Conservation (phyloP, 2,797 vertebrate genomes). For the Coccyzus lansbergi region DNA sequence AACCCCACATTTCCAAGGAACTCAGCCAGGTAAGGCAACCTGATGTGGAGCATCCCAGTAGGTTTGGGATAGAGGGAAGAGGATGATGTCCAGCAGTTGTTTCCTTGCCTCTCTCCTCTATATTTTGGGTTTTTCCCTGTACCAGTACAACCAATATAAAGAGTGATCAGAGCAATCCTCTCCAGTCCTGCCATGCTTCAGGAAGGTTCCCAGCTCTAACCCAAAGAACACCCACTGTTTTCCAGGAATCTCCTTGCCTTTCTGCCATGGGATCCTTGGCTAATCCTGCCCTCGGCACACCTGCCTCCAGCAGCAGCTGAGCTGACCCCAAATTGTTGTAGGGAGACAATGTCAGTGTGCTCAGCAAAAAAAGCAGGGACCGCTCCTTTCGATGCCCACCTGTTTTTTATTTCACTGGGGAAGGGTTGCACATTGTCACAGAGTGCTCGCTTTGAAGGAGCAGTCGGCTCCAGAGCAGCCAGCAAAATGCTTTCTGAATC, state of each 20-base stretch:
- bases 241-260: not conserved
- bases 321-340: not conserved
- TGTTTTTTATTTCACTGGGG: constrained; percentile 42
- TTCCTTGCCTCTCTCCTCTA: not conserved
- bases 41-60: not conserved
- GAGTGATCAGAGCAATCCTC: not conserved
- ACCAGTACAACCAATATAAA: not conserved
- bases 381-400: not conserved
- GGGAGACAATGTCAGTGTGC: not conserved
- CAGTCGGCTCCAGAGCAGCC: not conserved
- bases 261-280: not conserved
- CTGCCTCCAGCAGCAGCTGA: not conserved
- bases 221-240: not conserved
- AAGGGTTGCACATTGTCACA: not conserved
- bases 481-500: not conserved
- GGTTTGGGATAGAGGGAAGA: not conserved
- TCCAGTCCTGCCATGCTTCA: rapidly evolving
- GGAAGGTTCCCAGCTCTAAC: not conserved
- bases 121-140: not conserved
- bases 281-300: not conserved
- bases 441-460: constrained; percentile 9
- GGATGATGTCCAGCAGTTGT: not conserved
- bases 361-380: not conserved
- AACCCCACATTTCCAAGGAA: not conserved
- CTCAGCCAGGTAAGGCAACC: not conserved